A percentile compares a stretch with the other conserved stretches of the same genome.
These are phyloP conservation scores for Macrostomum lignano DNA, from an alignment of 1,140 invertebrate species.

Conservation along the genomic window DNA sequence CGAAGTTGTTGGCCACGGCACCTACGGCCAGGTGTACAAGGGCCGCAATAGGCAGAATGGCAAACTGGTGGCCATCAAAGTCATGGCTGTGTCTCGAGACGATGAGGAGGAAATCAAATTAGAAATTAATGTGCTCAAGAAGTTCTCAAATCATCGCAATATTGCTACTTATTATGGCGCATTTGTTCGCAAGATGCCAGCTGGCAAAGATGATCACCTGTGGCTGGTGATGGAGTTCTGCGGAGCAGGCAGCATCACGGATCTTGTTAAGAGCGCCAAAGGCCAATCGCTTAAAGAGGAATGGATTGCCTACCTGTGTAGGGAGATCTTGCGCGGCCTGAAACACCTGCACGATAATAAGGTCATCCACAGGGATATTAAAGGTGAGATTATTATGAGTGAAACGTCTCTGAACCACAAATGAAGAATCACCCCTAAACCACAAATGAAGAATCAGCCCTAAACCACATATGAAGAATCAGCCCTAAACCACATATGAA, in stretches of 20 bases:
- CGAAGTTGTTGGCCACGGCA: conserved; percentile 99
- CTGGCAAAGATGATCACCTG: neutral
- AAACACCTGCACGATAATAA: conserved; percentile 77
- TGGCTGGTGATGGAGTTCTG: conserved; percentile 94
- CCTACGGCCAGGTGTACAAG: conserved; percentile 97
- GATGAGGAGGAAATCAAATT: conserved; percentile 99
- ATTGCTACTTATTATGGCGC: conserved; percentile 99
- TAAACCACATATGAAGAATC: too few relatives aligned
- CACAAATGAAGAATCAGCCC: too few relatives aligned
- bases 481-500: too few relatives aligned
- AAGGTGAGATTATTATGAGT: too few relatives aligned
- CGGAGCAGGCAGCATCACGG: conserved; percentile 89
- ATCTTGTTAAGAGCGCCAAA: conserved; percentile 70
- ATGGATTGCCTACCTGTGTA: conserved; percentile 89
- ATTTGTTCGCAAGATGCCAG: conserved; percentile 38
- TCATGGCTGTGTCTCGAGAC: conserved; percentile 98
- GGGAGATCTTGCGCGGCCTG: conserved; percentile 36
- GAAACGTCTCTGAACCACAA: too few relatives aligned
- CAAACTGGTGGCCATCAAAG: conserved; percentile 93
- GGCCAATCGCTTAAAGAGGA: conserved; percentile 49
- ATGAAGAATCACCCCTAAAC: too few relatives aligned
- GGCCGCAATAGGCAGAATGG: conserved; percentile 27
- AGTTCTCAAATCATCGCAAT: conserved; percentile 94
- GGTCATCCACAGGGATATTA: conserved; percentile 97
- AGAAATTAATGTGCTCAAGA: conserved; percentile 95